Conservation (phyloP, 2,888 invertebrate genomes). For the Nebria salina region DNA sequence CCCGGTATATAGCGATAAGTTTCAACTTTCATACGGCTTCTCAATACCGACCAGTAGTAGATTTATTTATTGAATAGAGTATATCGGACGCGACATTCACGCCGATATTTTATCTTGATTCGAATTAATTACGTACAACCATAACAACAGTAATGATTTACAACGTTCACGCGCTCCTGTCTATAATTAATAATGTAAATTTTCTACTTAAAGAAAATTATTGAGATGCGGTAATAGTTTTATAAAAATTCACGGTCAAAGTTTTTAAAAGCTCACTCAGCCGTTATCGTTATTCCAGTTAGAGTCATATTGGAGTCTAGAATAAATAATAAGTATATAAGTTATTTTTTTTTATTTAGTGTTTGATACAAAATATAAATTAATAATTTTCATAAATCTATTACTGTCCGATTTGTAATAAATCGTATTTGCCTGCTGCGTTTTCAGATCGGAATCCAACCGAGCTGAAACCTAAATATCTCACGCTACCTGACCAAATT, state of each 20-base stretch:
- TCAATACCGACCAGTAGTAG: background rate
- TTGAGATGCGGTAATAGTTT: slow-evolving; percentile 4
- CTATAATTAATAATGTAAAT: slow-evolving; percentile 30
- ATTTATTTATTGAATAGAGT: slow-evolving; percentile 4
- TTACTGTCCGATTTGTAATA: background rate
- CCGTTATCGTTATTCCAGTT: too few relatives aligned
- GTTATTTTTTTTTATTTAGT: too few relatives aligned
- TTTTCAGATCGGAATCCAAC: background rate
- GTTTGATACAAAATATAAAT: background rate
- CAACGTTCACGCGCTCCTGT: slow-evolving; percentile 12
- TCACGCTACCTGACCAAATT: background rate
- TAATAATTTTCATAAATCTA: background rate
- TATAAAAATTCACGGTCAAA: background rate
- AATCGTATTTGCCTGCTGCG: background rate
- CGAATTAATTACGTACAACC: slow-evolving; percentile 21
- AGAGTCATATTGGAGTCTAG: too few relatives aligned
- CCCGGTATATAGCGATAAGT: background rate
- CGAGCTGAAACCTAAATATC: background rate
- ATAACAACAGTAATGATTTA: slow-evolving; percentile 28
- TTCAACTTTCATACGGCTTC: slow-evolving; percentile 2
- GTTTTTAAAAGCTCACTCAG: background rate
- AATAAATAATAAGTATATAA: too few relatives aligned
- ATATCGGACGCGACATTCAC: slow-evolving; percentile 3
- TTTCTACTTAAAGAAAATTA: slow-evolving; percentile 17
- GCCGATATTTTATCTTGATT: slow-evolving; percentile 15